Base-by-base conservation (phyloP, 2,113 vertebrate species). In the Scomber colias region DNA sequence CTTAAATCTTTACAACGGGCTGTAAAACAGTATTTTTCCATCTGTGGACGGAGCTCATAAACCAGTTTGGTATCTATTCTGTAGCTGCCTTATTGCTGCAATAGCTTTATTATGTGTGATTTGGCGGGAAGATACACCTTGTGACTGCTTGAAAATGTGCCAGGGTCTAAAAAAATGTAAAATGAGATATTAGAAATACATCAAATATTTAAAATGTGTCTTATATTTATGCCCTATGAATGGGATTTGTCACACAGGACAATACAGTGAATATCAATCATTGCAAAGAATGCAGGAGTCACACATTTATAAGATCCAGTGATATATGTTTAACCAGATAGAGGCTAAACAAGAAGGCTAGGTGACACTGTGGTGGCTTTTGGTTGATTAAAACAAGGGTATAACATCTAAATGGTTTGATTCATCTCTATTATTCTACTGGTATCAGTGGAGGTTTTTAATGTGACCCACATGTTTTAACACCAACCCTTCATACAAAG, bases 41-140 rank as follows among this genome's bases (percentile, higher is more conserved):
- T 21, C 60, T 67, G 45, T 63, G 61, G 19, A 51, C 11, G 2
- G 11, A 68, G 54, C 60, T 75, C 51, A 71, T 61, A 49, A 67
- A 61, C 21, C 31, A 61, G 48, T 11, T 21, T 17, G 24, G 57
- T 57, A 0, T 48, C 55, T 68, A 40, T 40, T 40, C 35, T 5
- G 53, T 80, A 19, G 14, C 30, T 17, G 44, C 56, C 11, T 54
- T 81, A 79, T 77, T 16, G 13, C 31, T 40, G 1, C 40, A 48
- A 55, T 49, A 67, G 46, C 45, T 21, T 66, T 69, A 62, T 56
- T 24, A 9, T 61, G 13, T 74, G 1, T 7, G 51, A 16, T 8
- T 46, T 73, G 24, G n/a, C 19, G 10, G 40, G 11, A 27, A 49
- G 45, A 1, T 65, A 17, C 24, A 73, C 3, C 8, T 27, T 27